Conservation (phyloP, 2,888 invertebrate species). For the Polymixis lichenea region DNA sequence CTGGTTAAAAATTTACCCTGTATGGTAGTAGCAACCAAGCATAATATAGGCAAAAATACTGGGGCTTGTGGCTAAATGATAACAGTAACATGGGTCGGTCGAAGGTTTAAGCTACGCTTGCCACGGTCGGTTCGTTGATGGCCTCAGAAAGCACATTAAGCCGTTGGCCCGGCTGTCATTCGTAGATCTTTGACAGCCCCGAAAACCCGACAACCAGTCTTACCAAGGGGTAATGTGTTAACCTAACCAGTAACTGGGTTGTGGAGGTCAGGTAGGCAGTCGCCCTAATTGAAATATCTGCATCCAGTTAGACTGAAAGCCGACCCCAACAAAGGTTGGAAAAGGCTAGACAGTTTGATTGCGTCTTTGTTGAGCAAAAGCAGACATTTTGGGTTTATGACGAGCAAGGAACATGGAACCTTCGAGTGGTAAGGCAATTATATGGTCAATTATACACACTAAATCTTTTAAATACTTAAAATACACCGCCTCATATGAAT, state of each 20-base stretch:
- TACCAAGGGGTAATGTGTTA: too few species aligned
- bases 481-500: constrained; percentile 2
- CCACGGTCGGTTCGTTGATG: background rate
- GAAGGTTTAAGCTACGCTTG: background rate
- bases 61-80: background rate
- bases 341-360: background rate
- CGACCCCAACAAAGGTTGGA: background rate
- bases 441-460: background rate
- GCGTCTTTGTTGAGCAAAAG: background rate
- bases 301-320: background rate
- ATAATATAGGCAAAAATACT: background rate
- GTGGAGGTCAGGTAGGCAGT: too few species aligned
- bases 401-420: background rate
- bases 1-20: too few species aligned
- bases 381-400: background rate
- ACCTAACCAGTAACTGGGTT: too few species aligned
- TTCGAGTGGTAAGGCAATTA: background rate
- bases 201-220: background rate
- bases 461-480: background rate
- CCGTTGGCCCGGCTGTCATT: background rate
- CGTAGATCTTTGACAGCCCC: background rate
- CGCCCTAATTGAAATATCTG: too few species aligned
- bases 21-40: too few species aligned
- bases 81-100: too few species aligned
- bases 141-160: background rate